phyloP scores from a whole-genome alignment of 2,888 invertebrate species.

The Oxytorus armatus region DNA sequence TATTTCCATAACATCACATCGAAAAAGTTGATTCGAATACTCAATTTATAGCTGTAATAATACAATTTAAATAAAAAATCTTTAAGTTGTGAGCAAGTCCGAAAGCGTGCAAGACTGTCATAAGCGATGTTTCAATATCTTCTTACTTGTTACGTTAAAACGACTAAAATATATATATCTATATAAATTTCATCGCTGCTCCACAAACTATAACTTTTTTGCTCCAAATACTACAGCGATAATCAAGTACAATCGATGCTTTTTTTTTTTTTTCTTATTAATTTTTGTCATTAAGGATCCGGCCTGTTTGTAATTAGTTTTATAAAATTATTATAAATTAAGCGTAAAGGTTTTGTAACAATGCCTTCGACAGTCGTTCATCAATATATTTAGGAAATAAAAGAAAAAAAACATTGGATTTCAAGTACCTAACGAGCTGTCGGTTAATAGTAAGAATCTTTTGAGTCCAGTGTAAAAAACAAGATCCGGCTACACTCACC shows the following conservation, averaged over 20 bases:
- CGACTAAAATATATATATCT: background rate
- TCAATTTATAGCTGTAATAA: too few relatives aligned
- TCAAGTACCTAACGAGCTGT: constrained; percentile 83
- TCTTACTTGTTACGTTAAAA: background rate
- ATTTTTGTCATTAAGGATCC: constrained; percentile 44
- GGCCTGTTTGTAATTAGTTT: constrained; percentile 11
- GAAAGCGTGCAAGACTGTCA: constrained; percentile 59
- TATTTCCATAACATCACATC: too few relatives aligned
- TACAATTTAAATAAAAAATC: background rate
- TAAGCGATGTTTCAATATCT: constrained; percentile 43
- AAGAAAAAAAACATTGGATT: constrained; percentile 68
- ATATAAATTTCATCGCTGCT: constrained; percentile 13
- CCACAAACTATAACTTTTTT: constrained; percentile 1
- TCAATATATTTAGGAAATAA: constrained; percentile 47
- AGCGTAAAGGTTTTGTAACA: constrained; percentile 48
- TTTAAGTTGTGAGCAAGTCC: constrained; percentile 19
- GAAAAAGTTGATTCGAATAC: too few relatives aligned
- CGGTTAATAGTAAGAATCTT: constrained; percentile 84
- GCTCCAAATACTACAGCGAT: too few relatives aligned
- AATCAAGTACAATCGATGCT: too few relatives aligned
- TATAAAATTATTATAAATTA: constrained; percentile 26
- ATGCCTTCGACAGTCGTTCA: constrained; percentile 50
- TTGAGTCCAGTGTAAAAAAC: constrained; percentile 83
- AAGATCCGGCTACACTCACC: constrained; percentile 83
- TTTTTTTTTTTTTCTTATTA: constrained; percentile 11